Base-by-base conservation (phyloP, 2,113 vertebrate species). In the Paedocypris sp. region DNA sequence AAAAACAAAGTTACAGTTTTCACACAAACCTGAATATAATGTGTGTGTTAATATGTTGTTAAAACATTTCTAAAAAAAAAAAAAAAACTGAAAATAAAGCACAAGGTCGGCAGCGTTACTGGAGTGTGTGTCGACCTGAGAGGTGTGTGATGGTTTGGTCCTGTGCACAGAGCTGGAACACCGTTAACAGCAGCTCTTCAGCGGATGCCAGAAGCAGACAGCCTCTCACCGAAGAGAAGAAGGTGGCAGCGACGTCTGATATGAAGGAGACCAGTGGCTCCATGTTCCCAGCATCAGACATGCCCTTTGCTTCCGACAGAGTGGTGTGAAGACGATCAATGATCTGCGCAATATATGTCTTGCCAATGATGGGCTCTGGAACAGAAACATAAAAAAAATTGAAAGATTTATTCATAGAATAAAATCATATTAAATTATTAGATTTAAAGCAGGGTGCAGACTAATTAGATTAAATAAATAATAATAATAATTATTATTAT, bases 91-190 rank as follows among this genome's bases (percentile, higher is more conserved):
- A n/a, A n/a, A n/a, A n/a, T n/a, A n/a, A n/a, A n/a, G n/a, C n/a
- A n/a, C n/a, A n/a, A n/a, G n/a, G n/a, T n/a, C n/a, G n/a, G n/a
- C n/a, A n/a, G n/a, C n/a, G n/a, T n/a, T n/a, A n/a, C n/a, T 26
- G 46, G 6, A 26, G 6, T 13, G 12, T 5, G 38, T 12, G 5
- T 19, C 3, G 57, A 73, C 71, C 68, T 23, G 71, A 73, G n/a
- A 73, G 67, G 15, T 11, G 49, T 3, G 50, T 53, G 22, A 45
- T 16, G 16, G 86, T 83, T 73, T 87, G 90, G 69, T 84, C 89
- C 75, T 93, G 89, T 63, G 91, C 90, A 29, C 86, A 92, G 46
- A 98, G 81, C 6, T 94, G 89, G 80, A 99, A 98, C 53, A 94
- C 78, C 0, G 91, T 94, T 68, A 97, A 80, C 48, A 99, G 73